Evolutionary conservation across 2,113 vertebrate genomes (phyloP), one percentile per base, ranked within the genome.

Genomic region (Microcebus lehilahytsara): DNA sequence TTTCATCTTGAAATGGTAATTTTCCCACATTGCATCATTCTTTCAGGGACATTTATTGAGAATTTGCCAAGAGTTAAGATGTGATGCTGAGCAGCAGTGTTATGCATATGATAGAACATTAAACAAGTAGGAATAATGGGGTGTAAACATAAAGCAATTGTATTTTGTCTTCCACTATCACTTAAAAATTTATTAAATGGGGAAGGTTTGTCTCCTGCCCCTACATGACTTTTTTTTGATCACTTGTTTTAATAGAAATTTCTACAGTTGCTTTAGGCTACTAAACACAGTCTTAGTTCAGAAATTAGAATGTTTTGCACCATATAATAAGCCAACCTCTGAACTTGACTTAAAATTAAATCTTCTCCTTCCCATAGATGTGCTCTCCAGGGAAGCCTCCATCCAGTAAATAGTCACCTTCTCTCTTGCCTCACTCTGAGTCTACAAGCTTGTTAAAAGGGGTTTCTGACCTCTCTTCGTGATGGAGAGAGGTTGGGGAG

Each of bases 11-110:
- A 96, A 81, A 91, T 96, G 81, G 83, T 85, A 95, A 96, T 97
- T 98, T 97, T 69, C 72, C 94, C 96, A 89, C 83, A 93, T 95
- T 92, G 91, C 83, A 97, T 96, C 64, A 85, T 93, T 96, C 72
- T 97, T 95, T 93, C 83, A 96, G 95, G 96, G 75, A 74, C 91
- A 58, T 95, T 97, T 91, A 95, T 94, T 91, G 93, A 93, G 89
- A 89, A 74, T 91, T 93, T 90, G 75, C 89, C 96, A 89, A 79
- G 83, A 89, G 71, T 95, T 95, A 91, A 95, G 91, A 80, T 27
- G 89, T 96, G 96, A 78, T 93, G 67, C 88, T 93, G 84, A 89
- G 86, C 51, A 91, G 92, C 78, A 34, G 93, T 58, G 93, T 89
- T 95, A 74, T 64, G 42, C 85, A 72, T 94, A 78, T 66, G 93